Evolutionary conservation across 2,797 vertebrate genomes (phyloP), one percentile per base, ranked within the genome.

Genomic region (Lepilemur septentrionalis): DNA sequence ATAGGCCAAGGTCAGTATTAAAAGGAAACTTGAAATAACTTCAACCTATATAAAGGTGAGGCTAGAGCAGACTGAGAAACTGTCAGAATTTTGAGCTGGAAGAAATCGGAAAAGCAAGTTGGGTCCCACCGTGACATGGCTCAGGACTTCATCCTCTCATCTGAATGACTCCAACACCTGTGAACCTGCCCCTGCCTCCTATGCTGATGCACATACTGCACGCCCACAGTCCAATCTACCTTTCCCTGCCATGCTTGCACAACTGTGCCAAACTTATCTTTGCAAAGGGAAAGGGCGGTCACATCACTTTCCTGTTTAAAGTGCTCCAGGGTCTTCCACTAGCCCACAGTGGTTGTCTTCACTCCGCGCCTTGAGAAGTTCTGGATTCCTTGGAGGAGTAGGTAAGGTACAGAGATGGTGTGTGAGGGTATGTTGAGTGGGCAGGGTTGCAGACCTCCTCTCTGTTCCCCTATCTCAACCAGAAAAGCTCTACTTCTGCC

Each of bases 131-230:
- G 57, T 9, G 46, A 41, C 43, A 10, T 3, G 12, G 6, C 18
- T 57, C 23, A 70, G 23, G 22, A 1, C 5, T 8, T 90, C 11
- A 4, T 18, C 1, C 2, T 69, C 18, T 78, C 17, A 5, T 28
- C 55, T n/a, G 67, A 85, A 4, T 3, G 23, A 20, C 35, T 48
- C n/a, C 32, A 14, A 63, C 41, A 52, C 3, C 57, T 67, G 2
- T 1, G 70, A 30, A 3, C 48, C 32, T 4, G 0, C 4, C 50
- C 9, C 18, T 7, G 23, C 50, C 48, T 35, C 70, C 69, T 43
- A 14, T 7, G 28, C 22, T 3, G 32, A 50, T 0, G 4, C 9
- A 3, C 11, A 14, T 2, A 14, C 9, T 0, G 1, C 18, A 5
- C 7, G 6, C 0, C 8, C 1, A 0, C 55, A 20, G 1, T 30